Percentiles rank a stretch among this genome's conserved stretches.
phyloP scores from a whole-genome alignment of 2,113 vertebrate species.

The Piliocolobus tephrosceles region DNA sequence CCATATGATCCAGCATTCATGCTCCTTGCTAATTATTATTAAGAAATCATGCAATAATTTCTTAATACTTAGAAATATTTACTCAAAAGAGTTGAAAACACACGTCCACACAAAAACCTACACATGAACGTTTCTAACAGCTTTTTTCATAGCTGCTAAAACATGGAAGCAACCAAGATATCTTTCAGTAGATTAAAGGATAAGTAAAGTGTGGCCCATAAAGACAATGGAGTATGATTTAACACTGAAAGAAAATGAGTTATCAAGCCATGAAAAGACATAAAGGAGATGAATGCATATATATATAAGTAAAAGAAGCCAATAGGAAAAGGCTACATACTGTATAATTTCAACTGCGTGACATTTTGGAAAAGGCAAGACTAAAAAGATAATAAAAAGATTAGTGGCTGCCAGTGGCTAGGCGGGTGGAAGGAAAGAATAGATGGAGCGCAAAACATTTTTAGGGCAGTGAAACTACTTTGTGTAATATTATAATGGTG shows the following conservation, averaged over 20 bases:
- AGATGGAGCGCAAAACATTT: not conserved
- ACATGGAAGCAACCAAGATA: not conserved
- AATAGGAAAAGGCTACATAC: not conserved
- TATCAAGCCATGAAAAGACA: not conserved
- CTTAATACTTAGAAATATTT: not conserved
- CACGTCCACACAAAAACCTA: not conserved
- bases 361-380: not conserved
- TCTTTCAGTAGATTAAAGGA: not conserved
- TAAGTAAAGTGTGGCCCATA: not conserved
- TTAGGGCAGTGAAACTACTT: not conserved
- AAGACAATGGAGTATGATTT: not conserved
- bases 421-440: not conserved
- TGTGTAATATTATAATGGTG: not conserved
- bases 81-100: not conserved
- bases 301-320: not conserved
- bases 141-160: not conserved
- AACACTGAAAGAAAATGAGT: not conserved
- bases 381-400: not conserved
- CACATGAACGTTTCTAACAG: not conserved
- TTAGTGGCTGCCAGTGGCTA: not conserved
- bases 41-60: too few species aligned
- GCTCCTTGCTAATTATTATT: not conserved
- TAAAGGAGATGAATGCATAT: not conserved
- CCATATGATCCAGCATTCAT: not conserved
- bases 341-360: not conserved